A percentile compares a stretch with the other conserved stretches of the same genome.
Evolutionary conservation across 2,888 invertebrate species (phyloP).

Genomic region (Sphaeridia pumilis): DNA sequence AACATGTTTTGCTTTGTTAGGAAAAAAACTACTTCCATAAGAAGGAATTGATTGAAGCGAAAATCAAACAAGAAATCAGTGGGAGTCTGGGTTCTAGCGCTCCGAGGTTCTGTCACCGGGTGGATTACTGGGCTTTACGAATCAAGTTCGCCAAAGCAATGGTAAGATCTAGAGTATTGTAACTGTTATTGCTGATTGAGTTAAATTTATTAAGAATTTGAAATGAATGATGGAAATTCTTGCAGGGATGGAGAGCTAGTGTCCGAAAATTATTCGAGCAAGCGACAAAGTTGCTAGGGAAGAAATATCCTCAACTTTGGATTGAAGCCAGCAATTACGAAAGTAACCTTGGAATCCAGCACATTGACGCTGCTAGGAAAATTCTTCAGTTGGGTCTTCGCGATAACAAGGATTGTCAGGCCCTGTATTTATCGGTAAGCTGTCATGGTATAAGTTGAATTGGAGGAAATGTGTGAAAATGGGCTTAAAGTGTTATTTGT

Average conservation of each 20-base stretch:
- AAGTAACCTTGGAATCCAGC: constrained; percentile 11
- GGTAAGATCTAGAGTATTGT: constrained; percentile 8
- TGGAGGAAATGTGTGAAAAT: not conserved
- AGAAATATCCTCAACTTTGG: constrained; percentile 17
- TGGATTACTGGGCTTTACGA: constrained; percentile 16
- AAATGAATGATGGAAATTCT: not conserved
- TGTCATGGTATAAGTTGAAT: not conserved
- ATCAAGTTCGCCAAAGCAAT: constrained; percentile 16
- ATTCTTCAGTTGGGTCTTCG: constrained; percentile 17
- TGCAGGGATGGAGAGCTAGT: constrained; percentile 13
- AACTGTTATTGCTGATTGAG: not conserved
- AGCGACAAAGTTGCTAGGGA: constrained; percentile 14
- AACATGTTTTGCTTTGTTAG: not conserved
- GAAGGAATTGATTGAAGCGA: constrained; percentile 13
- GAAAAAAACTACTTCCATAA: constrained; percentile 13
- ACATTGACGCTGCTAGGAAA: constrained; percentile 16
- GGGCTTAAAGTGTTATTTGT: not conserved
- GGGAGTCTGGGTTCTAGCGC: constrained; percentile 11
- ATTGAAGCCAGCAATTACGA: constrained; percentile 21
- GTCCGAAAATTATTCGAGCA: constrained; percentile 15
- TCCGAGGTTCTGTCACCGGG: constrained; percentile 5
- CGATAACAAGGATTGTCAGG: constrained; percentile 4
- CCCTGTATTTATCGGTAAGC: constrained; percentile 17
- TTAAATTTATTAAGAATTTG: not conserved
- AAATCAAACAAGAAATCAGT: constrained; percentile 10